Evolutionary conservation across 2,888 invertebrate species (phyloP), one percentile per base, ranked within the genome.

Genomic region (Drosophila affinis): DNA sequence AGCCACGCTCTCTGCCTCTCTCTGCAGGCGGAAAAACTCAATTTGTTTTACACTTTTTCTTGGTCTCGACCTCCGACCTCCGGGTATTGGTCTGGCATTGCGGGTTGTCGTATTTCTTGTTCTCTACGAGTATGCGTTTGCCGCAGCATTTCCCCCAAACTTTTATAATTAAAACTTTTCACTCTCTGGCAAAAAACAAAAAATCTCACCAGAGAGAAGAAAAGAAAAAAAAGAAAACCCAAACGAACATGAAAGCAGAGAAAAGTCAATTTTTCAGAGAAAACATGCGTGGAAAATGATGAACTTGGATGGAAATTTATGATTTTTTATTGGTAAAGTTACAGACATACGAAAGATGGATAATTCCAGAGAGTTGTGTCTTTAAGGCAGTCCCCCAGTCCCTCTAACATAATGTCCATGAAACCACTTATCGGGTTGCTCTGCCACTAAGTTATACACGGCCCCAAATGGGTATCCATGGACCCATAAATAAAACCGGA

Each of bases 131-230:
- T 47, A 56, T 58, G 71, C 72, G 44, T 60, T 65, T 68, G 54
- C 54, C 69, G 73, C 81, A 73, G 74, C 59, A 51, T 32, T 56
- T 47, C 45, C 46, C 53, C 39, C 39, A 72, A 81, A 81, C 87
- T 81, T 81, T 81, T 81, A 78, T 84, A 81, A 81, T 87, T 81
- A 81, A 81, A 81, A 81, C 81, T 81, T 81, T 81, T 76, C 53
- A 46, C 87, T 70, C 39, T 39, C 39, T 14, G 39, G 39, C 14
- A 34, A 12, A 34, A 34, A 64, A 53, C 67, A 75, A 73, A 71
- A 69, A 77, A 73, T 69, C 55, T 65, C 48, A 39, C 39, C 29
- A 56, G 24, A 32, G 60, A 54, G 18, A 39, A 48, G 45, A 44
- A 57, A 71, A 63, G 18, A 44, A 51, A 39, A 51, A 39, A 44